phyloP scores from a whole-genome alignment of 92 coral and sea anemone genomes.

The Palythoa grandiflora region DNA sequence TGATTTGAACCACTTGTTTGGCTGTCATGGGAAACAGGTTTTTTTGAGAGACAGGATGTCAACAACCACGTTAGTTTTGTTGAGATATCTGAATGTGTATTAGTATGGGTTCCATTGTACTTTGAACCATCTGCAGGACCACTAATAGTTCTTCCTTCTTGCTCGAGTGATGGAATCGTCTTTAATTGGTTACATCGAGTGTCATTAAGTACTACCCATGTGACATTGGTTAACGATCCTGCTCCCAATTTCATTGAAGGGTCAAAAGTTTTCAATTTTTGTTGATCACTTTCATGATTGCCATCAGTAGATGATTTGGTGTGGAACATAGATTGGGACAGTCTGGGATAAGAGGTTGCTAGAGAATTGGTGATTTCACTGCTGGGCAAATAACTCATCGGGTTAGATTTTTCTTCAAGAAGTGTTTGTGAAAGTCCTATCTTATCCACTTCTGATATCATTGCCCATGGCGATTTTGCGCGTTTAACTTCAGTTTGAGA shows the following conservation, averaged over 20 bases:
- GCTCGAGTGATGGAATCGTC: background rate
- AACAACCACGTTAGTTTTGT: slow-evolving; percentile 21
- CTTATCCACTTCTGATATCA: background rate
- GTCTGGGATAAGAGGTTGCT: background rate
- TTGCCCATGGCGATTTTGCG: background rate
- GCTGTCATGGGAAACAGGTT: background rate
- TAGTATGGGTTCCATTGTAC: background rate
- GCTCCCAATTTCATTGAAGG: background rate
- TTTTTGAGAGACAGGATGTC: background rate
- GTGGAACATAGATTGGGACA: background rate
- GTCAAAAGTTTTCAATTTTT: background rate
- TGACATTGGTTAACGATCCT: slow-evolving; percentile 19
- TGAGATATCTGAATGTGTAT: background rate
- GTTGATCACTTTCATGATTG: background rate
- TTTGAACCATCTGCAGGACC: background rate
- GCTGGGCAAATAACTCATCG: background rate
- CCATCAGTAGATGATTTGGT: background rate
- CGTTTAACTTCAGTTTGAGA: background rate
- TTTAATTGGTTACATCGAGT: background rate
- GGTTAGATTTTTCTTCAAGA: background rate
- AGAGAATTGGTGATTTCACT: background rate
- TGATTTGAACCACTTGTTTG: background rate
- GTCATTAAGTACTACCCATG: slow-evolving; percentile 24
- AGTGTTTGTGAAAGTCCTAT: background rate
- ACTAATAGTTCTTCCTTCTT: background rate